Evolutionary conservation across 2,797 vertebrate species (phyloP), one percentile per base, ranked within the genome.

Genomic region (Microchirus variegatus): DNA sequence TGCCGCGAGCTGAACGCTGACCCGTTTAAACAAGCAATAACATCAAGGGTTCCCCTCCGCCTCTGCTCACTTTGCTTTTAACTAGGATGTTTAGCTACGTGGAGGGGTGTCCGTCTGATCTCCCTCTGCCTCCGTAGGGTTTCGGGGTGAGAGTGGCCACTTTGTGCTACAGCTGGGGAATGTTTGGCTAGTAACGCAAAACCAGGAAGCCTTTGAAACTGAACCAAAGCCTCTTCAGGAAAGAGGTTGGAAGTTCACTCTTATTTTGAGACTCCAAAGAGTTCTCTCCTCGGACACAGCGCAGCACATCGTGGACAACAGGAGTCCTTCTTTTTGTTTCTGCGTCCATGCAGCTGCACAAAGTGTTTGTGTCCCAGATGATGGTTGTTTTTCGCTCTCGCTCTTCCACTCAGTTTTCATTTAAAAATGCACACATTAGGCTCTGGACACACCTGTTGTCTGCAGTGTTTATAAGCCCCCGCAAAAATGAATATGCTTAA

Each of bases 131-230:
- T 82, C 72, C 78, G 61, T 68, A 70, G 57, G 73, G 64, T 80
- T 73, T 80, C 71, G 48, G 45, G 48, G 45, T 65, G 67, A 90
- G 87, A 87, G 83, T 81, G 83, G 59, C 79, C 86, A 88, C 87
- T 88, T 83, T 79, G 74, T 87, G 84, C n/a, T 88, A 83, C 87
- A 85, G 85, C 83, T 86, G 88, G 64, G 63, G 45, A 8, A 57
- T 93, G 90, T 93, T 93, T 93, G 86, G 78, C 67, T 85, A 87
- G 91, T 93, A 93, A 93, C 77, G 73, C 86, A 91, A 92, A 92
- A 93, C 90, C 91, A 92, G 91, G 88, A 94, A 91, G 87, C 82
- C 91, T 92, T 93, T 93, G 93, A 93, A 94, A 92, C 80, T 42
- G 66, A 89, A 90, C 87, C 80, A 91, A 90, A 82, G 84, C 55